Conservation (phyloP, 1,140 invertebrate species). For the Mamestra configurata region DNA sequence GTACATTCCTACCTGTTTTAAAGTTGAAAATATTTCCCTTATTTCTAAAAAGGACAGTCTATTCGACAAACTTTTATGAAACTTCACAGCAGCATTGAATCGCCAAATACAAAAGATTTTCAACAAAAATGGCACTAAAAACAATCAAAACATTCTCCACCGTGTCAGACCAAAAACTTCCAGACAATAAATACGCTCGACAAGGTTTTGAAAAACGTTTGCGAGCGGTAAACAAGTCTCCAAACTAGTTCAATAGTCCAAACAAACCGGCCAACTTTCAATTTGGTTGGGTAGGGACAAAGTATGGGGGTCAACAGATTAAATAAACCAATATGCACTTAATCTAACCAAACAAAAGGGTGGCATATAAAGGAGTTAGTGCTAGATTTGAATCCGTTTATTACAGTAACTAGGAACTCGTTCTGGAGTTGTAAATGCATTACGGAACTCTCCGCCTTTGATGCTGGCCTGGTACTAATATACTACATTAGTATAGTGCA, state of each 20-base stretch:
- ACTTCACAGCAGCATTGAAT: too few relatives aligned
- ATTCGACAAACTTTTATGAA: too few relatives aligned
- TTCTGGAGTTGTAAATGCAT: conserved; percentile 11
- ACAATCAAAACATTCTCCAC: not conserved
- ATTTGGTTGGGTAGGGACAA: conserved; percentile 23
- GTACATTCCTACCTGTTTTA: too few relatives aligned
- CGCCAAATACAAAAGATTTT: not conserved
- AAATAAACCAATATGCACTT: conserved; percentile 1
- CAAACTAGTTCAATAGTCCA: conserved; percentile 24
- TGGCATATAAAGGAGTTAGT: conserved; percentile 6
- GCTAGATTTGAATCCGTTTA: conserved; percentile 1
- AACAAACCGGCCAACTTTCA: conserved; percentile 19
- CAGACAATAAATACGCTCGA: not conserved
- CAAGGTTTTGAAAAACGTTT: conserved; percentile 22
- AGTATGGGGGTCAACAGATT: not conserved
- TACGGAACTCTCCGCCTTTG: not conserved
- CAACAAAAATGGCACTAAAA: not conserved
- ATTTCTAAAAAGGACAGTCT: too few relatives aligned
- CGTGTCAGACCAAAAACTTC: not conserved
- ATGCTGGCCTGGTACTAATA: not conserved
- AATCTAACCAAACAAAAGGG: conserved; percentile 28
- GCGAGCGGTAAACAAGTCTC: not conserved
- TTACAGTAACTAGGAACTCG: not conserved
- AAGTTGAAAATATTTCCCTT: too few relatives aligned
- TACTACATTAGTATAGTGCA: too few relatives aligned